A percentile compares a stretch with the other conserved stretches of the same genome.
Evolutionary conservation across 53 echinoderm and acorn worm genomes (phyloP).

Genomic region (Hippasteria phrygiana): DNA sequence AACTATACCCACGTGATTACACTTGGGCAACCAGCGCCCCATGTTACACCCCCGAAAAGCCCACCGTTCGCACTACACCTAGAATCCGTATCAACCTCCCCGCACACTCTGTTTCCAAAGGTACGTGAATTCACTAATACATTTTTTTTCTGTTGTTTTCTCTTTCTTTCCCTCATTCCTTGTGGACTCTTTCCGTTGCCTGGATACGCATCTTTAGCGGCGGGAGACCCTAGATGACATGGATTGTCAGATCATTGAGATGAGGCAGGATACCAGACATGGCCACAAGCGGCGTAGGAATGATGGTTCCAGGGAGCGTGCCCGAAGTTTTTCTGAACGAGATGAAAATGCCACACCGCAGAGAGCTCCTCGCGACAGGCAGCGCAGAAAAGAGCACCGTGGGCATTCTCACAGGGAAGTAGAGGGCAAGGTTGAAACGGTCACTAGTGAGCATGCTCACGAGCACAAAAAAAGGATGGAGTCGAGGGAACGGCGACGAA

Average conservation of each 20-base stretch:
- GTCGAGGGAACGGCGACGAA: constrained; percentile 15
- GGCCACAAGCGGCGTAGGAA: background rate
- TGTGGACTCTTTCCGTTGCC: background rate
- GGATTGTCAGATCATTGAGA: constrained; percentile 50
- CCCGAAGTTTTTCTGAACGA: background rate
- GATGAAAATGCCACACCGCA: background rate
- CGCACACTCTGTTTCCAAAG: constrained; percentile 32
- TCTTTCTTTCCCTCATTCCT: background rate
- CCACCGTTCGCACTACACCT: constrained; percentile 33
- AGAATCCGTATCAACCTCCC: constrained; percentile 53
- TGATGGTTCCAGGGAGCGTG: background rate
- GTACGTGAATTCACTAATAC: constrained; percentile 42
- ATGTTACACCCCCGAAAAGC: constrained; percentile 2
- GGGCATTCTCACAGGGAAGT: background rate
- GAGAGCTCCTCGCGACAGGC: constrained; percentile 18
- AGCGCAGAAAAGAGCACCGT: background rate
- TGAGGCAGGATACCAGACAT: constrained; percentile 27
- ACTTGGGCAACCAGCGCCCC: background rate
- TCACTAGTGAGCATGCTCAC: background rate
- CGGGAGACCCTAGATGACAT: background rate
- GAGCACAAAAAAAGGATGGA: background rate
- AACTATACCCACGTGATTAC: background rate
- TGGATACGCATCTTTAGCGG: constrained; percentile 17
- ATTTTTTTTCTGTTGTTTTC: background rate
- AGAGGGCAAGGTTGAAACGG: constrained; percentile 11